Evolutionary conservation across 2,797 vertebrate species (phyloP).

Genomic region (Gambelia wislizenii): DNA sequence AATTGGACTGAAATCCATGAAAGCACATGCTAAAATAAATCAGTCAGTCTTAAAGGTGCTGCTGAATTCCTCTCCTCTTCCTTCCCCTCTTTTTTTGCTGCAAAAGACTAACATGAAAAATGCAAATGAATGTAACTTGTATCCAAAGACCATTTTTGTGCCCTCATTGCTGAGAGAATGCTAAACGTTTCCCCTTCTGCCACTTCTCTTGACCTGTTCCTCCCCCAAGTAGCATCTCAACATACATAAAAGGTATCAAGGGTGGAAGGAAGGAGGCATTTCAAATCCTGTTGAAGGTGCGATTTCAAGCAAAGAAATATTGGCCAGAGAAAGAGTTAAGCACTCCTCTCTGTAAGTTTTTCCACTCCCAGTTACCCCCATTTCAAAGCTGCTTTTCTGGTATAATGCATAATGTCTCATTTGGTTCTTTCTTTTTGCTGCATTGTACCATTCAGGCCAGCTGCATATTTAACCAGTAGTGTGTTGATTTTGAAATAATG

Average conservation of each 20-base stretch:
- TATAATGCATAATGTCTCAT: not conserved
- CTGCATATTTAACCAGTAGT: conserved; percentile 35
- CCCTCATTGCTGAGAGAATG: not conserved
- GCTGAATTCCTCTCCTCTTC: too few species aligned
- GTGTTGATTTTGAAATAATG: conserved; percentile 7
- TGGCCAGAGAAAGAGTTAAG: not conserved
- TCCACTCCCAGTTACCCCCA: not conserved
- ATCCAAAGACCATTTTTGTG: not conserved
- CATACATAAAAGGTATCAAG: not conserved
- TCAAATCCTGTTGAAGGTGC: not conserved
- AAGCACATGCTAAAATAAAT: too few species aligned
- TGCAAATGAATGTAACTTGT: not conserved
- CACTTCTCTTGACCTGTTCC: not conserved
- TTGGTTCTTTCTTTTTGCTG: not conserved
- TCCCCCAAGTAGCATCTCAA: too few species aligned
- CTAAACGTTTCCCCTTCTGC: not conserved
- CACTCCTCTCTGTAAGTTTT: not conserved
- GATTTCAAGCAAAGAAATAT: not conserved
- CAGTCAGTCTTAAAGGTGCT: too few species aligned
- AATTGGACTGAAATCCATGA: too few species aligned
- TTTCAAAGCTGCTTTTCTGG: not conserved
- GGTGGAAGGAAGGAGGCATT: not conserved
- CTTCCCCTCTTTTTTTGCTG: too few species aligned
- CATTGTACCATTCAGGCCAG: not conserved
- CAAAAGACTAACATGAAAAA: not conserved